Percentiles rank a stretch among this genome's conserved stretches.
phyloP scores from a whole-genome alignment of 2,888 invertebrate species.

The Orthosia gothica region DNA sequence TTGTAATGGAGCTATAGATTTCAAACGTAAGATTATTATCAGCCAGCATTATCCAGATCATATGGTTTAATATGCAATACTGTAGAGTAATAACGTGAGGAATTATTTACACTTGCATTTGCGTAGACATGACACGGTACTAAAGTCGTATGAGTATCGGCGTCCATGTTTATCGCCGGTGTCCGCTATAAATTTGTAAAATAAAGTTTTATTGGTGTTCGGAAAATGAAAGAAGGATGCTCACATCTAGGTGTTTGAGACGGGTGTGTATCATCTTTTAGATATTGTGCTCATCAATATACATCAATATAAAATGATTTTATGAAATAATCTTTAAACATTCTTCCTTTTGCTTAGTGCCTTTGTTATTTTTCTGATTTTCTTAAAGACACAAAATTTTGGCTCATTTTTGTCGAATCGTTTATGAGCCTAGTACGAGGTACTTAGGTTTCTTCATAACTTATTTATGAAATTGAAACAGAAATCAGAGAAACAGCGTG shows the following conservation, averaged over 20 bases:
- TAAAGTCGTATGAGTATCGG: slow-evolving; percentile 56
- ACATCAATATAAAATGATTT: slow-evolving; percentile 4
- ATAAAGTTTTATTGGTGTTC: slow-evolving; percentile 60
- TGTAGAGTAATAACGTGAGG: slow-evolving; percentile 52
- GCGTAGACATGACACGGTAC: slow-evolving; percentile 50
- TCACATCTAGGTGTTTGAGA: slow-evolving; percentile 28
- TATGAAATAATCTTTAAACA: not conserved
- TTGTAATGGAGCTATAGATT: slow-evolving; percentile 26
- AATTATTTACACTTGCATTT: slow-evolving; percentile 54
- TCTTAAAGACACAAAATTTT: not conserved
- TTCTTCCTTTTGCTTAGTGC: not conserved
- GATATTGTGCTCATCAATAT: slow-evolving; percentile 29
- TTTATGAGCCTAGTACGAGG: not conserved
- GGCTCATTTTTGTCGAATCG: not conserved
- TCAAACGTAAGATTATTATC: slow-evolving; percentile 34
- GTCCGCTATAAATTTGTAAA: slow-evolving; percentile 59
- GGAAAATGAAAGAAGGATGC: slow-evolving; percentile 34
- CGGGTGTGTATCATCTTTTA: slow-evolving; percentile 17
- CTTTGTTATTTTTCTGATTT: not conserved
- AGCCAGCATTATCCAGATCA: slow-evolving; percentile 36
- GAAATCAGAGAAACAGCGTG: slow-evolving; percentile 31
- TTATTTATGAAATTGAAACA: slow-evolving; percentile 31
- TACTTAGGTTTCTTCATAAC: not conserved
- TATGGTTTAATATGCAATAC: slow-evolving; percentile 54
- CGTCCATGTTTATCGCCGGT: slow-evolving; percentile 57